These are phyloP conservation scores for Phyllostomus discolor DNA, from an alignment of 2,113 vertebrate species.

Conservation along the genomic window DNA sequence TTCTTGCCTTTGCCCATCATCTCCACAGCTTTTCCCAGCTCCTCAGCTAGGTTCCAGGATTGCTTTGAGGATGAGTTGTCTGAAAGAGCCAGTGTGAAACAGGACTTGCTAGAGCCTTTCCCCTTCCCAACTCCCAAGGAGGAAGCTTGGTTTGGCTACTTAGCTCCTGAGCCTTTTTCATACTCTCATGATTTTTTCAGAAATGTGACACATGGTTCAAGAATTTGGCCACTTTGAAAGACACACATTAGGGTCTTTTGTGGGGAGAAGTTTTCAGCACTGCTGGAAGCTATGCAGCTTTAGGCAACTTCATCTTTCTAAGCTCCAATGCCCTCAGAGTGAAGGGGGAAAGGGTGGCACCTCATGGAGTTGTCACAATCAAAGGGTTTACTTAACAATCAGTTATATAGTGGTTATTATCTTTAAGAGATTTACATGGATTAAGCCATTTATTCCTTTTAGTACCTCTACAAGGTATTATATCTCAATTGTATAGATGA, in stretches of 20 bases:
- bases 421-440: background rate
- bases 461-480: no score
- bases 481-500: background rate
- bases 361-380: background rate
- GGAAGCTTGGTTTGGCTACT: no score
- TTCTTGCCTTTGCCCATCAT: constrained; percentile 84
- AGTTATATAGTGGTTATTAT: background rate
- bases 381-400: background rate
- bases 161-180: background rate
- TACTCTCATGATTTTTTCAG: background rate
- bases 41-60: constrained; percentile 79
- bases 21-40: constrained; percentile 84
- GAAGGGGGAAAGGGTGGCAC: background rate
- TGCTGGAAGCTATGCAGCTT: background rate
- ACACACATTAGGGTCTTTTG: background rate
- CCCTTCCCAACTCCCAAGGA: accelerated
- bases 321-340: background rate
- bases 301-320: no score
- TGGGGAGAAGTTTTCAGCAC: background rate
- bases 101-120: background rate
- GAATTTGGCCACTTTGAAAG: background rate
- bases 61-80: constrained; percentile 83
- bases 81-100: constrained; percentile 64
- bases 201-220: background rate
- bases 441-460: background rate